Conservation (phyloP, 2,113 vertebrate genomes). For the Siphamia tubifer region DNA sequence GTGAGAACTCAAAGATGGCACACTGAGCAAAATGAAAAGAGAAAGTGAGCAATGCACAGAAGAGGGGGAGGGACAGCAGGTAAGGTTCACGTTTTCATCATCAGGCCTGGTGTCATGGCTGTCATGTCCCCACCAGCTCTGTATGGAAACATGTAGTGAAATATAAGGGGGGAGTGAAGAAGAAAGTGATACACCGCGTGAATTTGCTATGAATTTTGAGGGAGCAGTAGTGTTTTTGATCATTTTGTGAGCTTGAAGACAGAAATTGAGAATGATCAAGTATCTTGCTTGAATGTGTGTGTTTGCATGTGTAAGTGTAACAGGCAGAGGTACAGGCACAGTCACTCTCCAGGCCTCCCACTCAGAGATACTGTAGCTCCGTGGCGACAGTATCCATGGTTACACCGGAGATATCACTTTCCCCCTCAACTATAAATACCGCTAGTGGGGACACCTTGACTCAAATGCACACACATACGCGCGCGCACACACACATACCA, state of each 20-base stretch:
- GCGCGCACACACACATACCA: slow-evolving; percentile 7
- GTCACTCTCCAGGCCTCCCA: slow-evolving; percentile 65
- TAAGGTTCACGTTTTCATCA: background rate
- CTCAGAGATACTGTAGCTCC: slow-evolving; percentile 68
- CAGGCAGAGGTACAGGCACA: slow-evolving; percentile 30
- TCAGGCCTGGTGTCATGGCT: background rate
- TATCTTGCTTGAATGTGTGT: background rate
- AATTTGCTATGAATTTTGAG: too few relatives aligned
- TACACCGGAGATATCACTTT: slow-evolving; percentile 81
- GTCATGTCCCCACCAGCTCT: background rate
- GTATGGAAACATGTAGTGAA: background rate
- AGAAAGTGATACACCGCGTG: background rate
- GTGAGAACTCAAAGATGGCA: background rate
- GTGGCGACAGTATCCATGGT: slow-evolving; percentile 83
- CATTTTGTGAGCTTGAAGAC: background rate
- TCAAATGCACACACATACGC: slow-evolving; percentile 20
- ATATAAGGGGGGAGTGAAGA: background rate
- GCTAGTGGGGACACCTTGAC: slow-evolving; percentile 77
- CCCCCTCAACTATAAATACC: slow-evolving; percentile 81
- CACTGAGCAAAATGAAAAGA: background rate
- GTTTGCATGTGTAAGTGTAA: background rate
- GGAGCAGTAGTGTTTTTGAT: background rate
- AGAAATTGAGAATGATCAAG: slow-evolving; percentile 1
- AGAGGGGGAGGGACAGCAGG: background rate
- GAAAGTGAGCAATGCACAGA: background rate